Evolutionary conservation across 1,140 invertebrate species (phyloP).

Genomic region (Euura lappo): DNA sequence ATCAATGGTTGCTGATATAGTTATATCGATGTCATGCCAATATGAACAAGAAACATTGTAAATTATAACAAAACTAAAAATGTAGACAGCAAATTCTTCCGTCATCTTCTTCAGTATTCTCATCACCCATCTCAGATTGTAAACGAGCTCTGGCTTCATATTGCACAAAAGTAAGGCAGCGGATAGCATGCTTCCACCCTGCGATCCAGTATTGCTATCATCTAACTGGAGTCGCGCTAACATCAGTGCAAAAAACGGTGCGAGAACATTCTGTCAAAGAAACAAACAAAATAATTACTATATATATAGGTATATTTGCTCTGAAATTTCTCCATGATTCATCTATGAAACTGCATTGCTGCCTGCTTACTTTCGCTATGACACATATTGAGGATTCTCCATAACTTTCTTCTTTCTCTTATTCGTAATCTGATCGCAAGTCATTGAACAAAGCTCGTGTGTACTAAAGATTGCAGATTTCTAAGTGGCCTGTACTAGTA

Average conservation of each 20-base stretch:
- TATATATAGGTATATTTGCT: too few species aligned
- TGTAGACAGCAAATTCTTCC: constrained; percentile 34
- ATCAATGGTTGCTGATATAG: neutral
- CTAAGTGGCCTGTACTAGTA: too few species aligned
- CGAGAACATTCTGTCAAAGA: constrained; percentile 31
- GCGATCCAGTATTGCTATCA: constrained; percentile 13
- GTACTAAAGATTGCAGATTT: too few species aligned
- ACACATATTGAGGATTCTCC: too few species aligned
- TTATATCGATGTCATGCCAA: constrained; percentile 10
- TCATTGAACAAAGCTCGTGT: too few species aligned
- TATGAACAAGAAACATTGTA: constrained; percentile 22
- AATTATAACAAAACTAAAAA: constrained; percentile 35
- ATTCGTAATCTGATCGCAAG: too few species aligned
- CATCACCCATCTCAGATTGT: constrained; percentile 22
- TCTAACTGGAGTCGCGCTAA: constrained; percentile 20
- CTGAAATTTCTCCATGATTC: too few species aligned
- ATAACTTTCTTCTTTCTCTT: too few species aligned
- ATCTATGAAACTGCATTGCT: too few species aligned
- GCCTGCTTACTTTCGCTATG: too few species aligned
- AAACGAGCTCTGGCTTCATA: constrained; percentile 29
- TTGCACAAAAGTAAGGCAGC: constrained; percentile 39
- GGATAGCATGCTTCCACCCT: constrained; percentile 29
- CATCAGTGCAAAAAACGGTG: constrained; percentile 27
- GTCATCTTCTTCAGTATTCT: constrained; percentile 16
- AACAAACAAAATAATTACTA: neutral